These are phyloP conservation scores for Crotophaga sulcirostris DNA, from an alignment of 2,113 vertebrate genomes.

Conservation along the genomic window DNA sequence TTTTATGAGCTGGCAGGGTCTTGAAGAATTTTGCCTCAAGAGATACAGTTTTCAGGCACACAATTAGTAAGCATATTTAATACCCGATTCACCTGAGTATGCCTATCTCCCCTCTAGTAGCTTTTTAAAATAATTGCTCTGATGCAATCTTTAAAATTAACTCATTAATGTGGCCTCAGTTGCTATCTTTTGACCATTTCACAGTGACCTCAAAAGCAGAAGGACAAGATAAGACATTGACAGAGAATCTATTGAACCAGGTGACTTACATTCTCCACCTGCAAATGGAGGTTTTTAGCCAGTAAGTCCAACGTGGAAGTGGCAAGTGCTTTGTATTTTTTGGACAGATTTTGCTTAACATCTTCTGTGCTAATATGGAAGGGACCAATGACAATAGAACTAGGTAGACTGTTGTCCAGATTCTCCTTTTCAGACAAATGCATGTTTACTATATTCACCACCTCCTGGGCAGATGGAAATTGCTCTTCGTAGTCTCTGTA, in stretches of 20 bases:
- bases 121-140: not conserved
- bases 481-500: conserved; percentile 65
- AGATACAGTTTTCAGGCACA: not conserved
- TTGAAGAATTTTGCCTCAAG: not conserved
- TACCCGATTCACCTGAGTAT: not conserved
- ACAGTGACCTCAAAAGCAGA: not conserved
- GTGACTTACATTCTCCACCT: conserved; percentile 80
- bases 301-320: conserved; percentile 79
- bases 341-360: conserved; percentile 79
- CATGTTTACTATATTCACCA: conserved; percentile 76
- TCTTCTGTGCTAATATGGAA: conserved; percentile 79
- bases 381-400: conserved; percentile 86
- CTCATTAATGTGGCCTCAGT: not conserved
- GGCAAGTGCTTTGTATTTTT: conserved; percentile 80
- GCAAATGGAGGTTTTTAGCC: conserved; percentile 77
- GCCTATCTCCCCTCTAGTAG: not conserved
- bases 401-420: conserved; percentile 79
- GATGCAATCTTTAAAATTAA: not conserved
- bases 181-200: not conserved
- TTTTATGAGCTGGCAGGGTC: not conserved
- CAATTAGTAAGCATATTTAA: not conserved
- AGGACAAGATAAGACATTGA: not conserved
- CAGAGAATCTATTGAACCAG: not conserved
- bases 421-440: conserved; percentile 81
- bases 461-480: conserved; percentile 74